Evolutionary conservation across 1,140 invertebrate genomes (phyloP), one percentile per base, ranked within the genome.

Genomic region (Mizuhopecten yessoensis): DNA sequence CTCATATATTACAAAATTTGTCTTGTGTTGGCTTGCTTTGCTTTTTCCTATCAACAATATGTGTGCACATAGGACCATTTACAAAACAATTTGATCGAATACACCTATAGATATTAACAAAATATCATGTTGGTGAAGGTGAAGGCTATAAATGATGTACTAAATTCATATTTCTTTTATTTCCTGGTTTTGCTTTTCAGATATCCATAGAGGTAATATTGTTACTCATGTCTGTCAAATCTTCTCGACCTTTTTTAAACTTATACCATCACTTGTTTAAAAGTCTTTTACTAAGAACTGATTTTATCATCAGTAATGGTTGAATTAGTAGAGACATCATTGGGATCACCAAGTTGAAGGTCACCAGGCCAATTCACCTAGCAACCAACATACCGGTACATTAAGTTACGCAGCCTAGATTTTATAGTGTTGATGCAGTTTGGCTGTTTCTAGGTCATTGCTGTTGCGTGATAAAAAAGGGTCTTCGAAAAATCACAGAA

Each of bases 171-270:
- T 39, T 39, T 39, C n/a, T 5, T 39, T 39, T 39, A 75, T 75
- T 75, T 75, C 57, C 23, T 75, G 57, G n/a, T 75, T n/a, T 75
- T 75, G n/a, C 57, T 29, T 75, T 75, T 75, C 57, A 75, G 57
- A 75, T n/a, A n/a, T 75, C 57, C 57, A 75, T 75, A 2, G 57
- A 75, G 57, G 57, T 75, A 75, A 75, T 75, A 29, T 75, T 75
- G n/a, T 75, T 29, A 75, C 17, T 9, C 29, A 17, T 45, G 42
- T 45, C 11, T 75, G 45, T 49, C 20, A 49, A 20, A 49, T 49
- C 11, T 49, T 49, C 20, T 13, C 1, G 36, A 75, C n/a, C 57
- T 29, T 75, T 75, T 75, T 39, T n/a, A n/a, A 39, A 7, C 36
- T 39, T 39, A 13, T 39, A 13, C 13, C 57, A 75, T 75, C 2